Evolutionary conservation across 2,797 vertebrate genomes (phyloP), one percentile per base, ranked within the genome.

Genomic region (Podarcis lilfordi): DNA sequence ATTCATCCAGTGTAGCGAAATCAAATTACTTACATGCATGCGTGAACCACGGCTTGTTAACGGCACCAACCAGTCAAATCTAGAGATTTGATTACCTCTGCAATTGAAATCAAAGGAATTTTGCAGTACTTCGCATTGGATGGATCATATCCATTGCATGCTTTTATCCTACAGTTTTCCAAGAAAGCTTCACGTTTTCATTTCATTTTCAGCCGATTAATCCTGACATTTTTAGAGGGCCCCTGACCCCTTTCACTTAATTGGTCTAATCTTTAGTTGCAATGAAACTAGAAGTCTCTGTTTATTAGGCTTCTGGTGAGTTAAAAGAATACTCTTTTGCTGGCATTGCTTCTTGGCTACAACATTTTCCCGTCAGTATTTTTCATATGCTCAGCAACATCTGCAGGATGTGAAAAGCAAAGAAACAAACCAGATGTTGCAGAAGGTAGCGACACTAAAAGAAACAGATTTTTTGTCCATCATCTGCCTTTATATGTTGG

Each of bases 371-470:
- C 93, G 91, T 95, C 96, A 93, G 92, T 95, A 84, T 93, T 96
- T 96, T 96, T 97, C 95, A 95, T 92, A 92, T 91, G 85, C 91
- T 96, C 93, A 91, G 93, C 93, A 97, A 97, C 96, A 97, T 97
- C 97, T 97, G 97, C 96, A 96, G 95, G 94, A 97, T 96, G 94
- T 95, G 95, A 95, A 95, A 96, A 93, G 92, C 94, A 88, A 92
- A 96, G 96, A 97, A 96, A 96, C 95, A 96, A 96, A 96, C 92
- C 97, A 97, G 96, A 97, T 97, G 97, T 97, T 97, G 92, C 92
- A 91, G 95, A 97, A 97, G 96, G 96, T 97, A 97, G 96, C 91
- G 92, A 95, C 92, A 95, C 95, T 95, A 93, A 95, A 94, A 96
- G 95, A 89, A 93, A 93, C 90, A 96, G 96, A 88, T 94, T 87